Evolutionary conservation across 1,140 invertebrate species (phyloP), one percentile per base, ranked within the genome.

Genomic region (Aphaenogaster ashmeadi): DNA sequence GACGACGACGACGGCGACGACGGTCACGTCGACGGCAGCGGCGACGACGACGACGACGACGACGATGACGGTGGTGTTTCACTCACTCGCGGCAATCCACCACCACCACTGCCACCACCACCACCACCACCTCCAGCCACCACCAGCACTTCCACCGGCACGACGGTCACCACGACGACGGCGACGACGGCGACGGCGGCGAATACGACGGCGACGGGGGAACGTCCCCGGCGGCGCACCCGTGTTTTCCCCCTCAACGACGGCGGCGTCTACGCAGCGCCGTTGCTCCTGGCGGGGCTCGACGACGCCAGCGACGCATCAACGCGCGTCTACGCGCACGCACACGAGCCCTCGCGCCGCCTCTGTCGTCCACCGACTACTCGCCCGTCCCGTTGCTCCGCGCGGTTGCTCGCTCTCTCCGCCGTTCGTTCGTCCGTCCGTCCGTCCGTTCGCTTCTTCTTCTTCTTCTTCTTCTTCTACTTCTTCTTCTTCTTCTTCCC

Each of bases 221-320:
- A 83, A 83, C 74, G 72, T 74, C 74, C 71, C 69, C 86, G 79
- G 33, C 36, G 87, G 60, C 77, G 79, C 85, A 87, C 67, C 86
- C 89, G 87, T 86, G 80, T 78, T 88, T 80, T 3, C 75, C 83
- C 67, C 56, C 64, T 88, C 80, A 87, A 88, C 89, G 69, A 89
- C 81, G 79, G 79, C 88, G 87, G 83, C 88, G 87, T 87, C 88
- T 83, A 88, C 87, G 87, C 84, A 90, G 88, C 86, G 87, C 62
- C 77, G 86, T 78, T 89, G 87, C 90, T 92, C 90, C 88, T 91
- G 91, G 87, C 87, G 91, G 86, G 85, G 90, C 87, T 90, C 89
- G 92, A 92, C 90, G 90, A 91, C 90, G 90, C 90, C 92, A 92
- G 90, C 90, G 91, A 91, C 90, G 88, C 91, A 93, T 93, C 91